These are phyloP conservation scores for Tetramorium alpestre DNA, from an alignment of 1,140 invertebrate species.

Conservation along the genomic window DNA sequence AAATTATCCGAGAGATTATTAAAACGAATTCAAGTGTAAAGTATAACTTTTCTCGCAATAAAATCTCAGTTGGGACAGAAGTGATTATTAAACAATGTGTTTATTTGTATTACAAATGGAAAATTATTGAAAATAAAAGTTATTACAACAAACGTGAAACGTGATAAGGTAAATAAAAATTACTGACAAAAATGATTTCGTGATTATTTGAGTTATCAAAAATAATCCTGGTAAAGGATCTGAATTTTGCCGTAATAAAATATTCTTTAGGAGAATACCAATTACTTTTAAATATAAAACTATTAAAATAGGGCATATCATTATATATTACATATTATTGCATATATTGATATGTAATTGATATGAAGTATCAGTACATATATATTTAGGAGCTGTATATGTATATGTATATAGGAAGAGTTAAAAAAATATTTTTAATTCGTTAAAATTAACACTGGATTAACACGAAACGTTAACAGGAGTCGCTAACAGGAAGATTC, in stretches of 20 bases:
- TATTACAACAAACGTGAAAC: too few relatives aligned
- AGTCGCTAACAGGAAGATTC: slow-evolving; percentile 24
- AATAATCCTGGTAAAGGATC: not conserved
- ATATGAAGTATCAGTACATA: slow-evolving; percentile 22
- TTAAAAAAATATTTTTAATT: slow-evolving; percentile 22
- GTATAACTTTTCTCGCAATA: not conserved
- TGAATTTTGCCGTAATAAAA: slow-evolving; percentile 1
- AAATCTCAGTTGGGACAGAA: not conserved
- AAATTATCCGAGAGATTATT: not conserved
- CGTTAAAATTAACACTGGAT: slow-evolving; percentile 21
- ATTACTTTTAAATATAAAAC: slow-evolving; percentile 27
- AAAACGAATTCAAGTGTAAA: not conserved
- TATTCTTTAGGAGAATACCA: not conserved
- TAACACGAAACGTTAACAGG: slow-evolving; percentile 13
- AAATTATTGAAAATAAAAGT: not conserved
- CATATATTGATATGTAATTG: slow-evolving; percentile 48
- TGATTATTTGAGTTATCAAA: not conserved
- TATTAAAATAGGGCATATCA: slow-evolving; percentile 46
- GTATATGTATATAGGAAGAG: slow-evolving; percentile 1
- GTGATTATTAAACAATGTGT: not conserved
- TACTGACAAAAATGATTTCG: not conserved
- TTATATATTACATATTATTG: slow-evolving; percentile 30
- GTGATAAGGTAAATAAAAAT: not conserved
- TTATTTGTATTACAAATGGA: not conserved
- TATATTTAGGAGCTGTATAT: not conserved